Base-by-base conservation (phyloP, 2,888 invertebrate genomes). In the Drosophila anomelani region DNA sequence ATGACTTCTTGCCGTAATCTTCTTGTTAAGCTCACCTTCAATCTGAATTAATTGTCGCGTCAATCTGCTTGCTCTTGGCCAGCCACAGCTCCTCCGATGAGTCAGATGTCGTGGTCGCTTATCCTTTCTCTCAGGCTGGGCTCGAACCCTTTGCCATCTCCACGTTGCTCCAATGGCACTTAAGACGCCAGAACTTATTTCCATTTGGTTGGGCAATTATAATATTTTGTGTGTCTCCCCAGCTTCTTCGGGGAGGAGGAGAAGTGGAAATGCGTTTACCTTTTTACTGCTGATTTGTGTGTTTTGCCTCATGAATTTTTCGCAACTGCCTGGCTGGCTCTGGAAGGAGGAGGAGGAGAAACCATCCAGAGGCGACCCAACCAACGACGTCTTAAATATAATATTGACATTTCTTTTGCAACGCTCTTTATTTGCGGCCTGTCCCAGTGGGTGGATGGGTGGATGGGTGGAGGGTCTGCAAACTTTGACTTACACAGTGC, bases 141-240 rank as follows among this genome's bases (percentile, higher is more conserved):
- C 9, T n/a, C 29, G 15, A 32, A 62, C 57, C 41, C 58, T 58
- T 69, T 34, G n/a, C 39, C 81, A 73, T 81, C 78, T 78, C 74
- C 73, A 76, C 68, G 75, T 71, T 71, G 78, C 74, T 68, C 64
- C 72, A 75, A 79, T 83, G 83, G 80, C 88, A 84, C 81, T 85
- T 88, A 81, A 83, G 68, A 85, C 78, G 82, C 82, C 84, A 82
- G 77, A 81, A 84, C 89, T 89, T 81, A 87, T 85, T 89, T 85
- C 84, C 89, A 88, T 88, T 85, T 85, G 78, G 87, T 76, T 87
- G 88, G 79, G 80, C 89, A 89, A 87, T 89, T 88, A 86, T 86
- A 88, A 88, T 88, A 89, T 85, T 87, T 85, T 80, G 78, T 81
- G 79, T 71, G 79, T 75, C 71, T 68, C 51, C 68, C 57, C 44